Conservation (phyloP, 2,888 invertebrate species). For the Camponotus fellah region DNA sequence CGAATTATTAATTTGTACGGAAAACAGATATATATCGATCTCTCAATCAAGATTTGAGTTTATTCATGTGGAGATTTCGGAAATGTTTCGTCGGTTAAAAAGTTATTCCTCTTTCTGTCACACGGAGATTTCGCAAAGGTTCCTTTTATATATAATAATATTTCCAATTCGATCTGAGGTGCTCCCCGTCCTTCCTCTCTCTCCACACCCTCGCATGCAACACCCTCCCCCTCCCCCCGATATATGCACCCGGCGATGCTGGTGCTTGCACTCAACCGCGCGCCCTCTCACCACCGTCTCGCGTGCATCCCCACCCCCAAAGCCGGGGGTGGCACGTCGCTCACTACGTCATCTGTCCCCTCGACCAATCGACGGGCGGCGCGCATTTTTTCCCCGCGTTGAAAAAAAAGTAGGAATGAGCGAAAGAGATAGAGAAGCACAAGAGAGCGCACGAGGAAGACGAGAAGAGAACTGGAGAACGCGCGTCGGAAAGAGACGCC, state of each 20-base stretch:
- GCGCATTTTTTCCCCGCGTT: conserved; percentile 85
- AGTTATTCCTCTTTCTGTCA: conserved; percentile 56
- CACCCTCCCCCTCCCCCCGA: conserved; percentile 74
- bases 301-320: conserved; percentile 79
- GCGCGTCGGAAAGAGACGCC: conserved; percentile 51
- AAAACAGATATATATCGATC: conserved; percentile 20
- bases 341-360: conserved; percentile 86
- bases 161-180: conserved; percentile 82
- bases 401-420: conserved; percentile 81
- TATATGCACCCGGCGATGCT: conserved; percentile 72
- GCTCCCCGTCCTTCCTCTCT: conserved; percentile 63
- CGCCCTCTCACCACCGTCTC: conserved; percentile 75
- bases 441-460: conserved; percentile 57
- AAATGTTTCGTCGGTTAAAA: background rate
- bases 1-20: background rate
- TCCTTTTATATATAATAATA: conserved; percentile 83
- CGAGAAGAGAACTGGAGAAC: conserved; percentile 51
- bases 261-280: conserved; percentile 72
- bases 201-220: conserved; percentile 55
- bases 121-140: conserved; percentile 75
- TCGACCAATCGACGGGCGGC: conserved; percentile 86
- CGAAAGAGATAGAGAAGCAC: conserved; percentile 73
- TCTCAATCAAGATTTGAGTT: conserved; percentile 21
- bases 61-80: background rate
- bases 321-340: conserved; percentile 85